Evolutionary conservation across 2,888 invertebrate genomes (phyloP), one percentile per base, ranked within the genome.

Genomic region (Volucella bombylans): DNA sequence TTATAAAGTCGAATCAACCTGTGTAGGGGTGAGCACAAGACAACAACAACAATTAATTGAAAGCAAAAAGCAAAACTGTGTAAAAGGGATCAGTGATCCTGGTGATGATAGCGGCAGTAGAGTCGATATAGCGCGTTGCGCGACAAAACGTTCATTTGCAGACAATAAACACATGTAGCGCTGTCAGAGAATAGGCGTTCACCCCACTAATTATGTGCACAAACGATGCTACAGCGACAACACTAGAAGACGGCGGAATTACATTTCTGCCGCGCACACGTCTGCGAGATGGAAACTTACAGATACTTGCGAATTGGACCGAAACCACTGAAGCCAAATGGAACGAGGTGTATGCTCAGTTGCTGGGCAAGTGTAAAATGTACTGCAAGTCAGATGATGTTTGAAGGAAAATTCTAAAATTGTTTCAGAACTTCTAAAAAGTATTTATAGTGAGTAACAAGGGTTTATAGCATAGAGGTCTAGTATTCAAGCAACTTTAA

Each of bases 111-210:
- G 79, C 71, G 59, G 71, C 59, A 55, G 74, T 64, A 59, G 73
- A 47, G 18, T 41, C 64, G 65, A 69, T 73, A 69, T 69, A 79
- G 31, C 69, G 31, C 69, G 49, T 38, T 64, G 45, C 69, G 71
- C 83, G 71, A 80, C 74, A 80, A 71, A 71, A 81, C 72, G 80
- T 72, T 85, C 85, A 85, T 85, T 76, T 76, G 76, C 80, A 77
- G 85, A 86, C 85, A 86, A 86, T 86, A 86, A 86, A 86, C 85
- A 86, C 77, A 82, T 86, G 85, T 86, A 77, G 67, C 12, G 4
- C 69, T 86, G 81, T 86, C 81, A 86, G 14, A 50, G 80, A 80
- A 85, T 76, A 85, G 81, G 85, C 85, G 85, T 85, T 85, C 85
- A 80, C 80, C 80, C 71, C 76, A 80, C 85, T 85, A 85, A 85